These are phyloP conservation scores for Patella vulgata DNA, from an alignment of 1,140 invertebrate species.

Conservation along the genomic window DNA sequence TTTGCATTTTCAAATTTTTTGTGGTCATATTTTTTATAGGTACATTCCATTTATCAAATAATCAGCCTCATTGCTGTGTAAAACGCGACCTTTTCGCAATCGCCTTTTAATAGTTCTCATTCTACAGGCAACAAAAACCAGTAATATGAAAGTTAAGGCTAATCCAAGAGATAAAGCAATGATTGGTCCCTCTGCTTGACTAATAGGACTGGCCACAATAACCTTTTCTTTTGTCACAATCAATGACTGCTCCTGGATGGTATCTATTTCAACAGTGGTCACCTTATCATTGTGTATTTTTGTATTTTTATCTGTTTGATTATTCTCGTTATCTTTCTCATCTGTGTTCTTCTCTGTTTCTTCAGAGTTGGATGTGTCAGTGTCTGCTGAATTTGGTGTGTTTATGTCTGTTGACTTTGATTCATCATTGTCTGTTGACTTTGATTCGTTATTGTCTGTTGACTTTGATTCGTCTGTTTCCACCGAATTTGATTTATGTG, in stretches of 20 bases:
- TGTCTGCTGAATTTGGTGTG: too few species aligned
- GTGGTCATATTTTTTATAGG: conserved; percentile 75
- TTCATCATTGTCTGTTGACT: too few species aligned
- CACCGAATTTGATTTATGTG: too few species aligned
- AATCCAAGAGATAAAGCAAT: conserved; percentile 83
- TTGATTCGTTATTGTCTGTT: too few species aligned
- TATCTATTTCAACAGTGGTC: not conserved
- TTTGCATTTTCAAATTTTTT: too few species aligned
- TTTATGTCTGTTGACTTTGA: too few species aligned
- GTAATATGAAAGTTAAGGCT: conserved; percentile 76
- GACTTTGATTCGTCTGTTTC: too few species aligned
- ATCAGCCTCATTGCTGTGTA: conserved; percentile 94
- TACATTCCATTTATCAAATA: conserved; percentile 99
- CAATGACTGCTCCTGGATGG: conserved; percentile 3
- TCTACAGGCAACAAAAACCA: conserved; percentile 84
- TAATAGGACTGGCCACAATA: conserved; percentile 40
- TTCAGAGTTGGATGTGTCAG: not conserved
- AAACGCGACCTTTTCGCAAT: conserved; percentile 80
- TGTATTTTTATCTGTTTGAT: not conserved
- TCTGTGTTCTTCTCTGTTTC: not conserved
- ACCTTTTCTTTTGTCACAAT: conserved; percentile 40
- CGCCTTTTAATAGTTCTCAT: conserved; percentile 79
- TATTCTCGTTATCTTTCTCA: not conserved
- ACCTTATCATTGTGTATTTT: not conserved
- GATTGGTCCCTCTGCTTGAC: conserved; percentile 75